A percentile compares a stretch with the other conserved stretches of the same genome.
phyloP scores from a whole-genome alignment of 2,113 vertebrate species.

The Chrysemys picta region DNA sequence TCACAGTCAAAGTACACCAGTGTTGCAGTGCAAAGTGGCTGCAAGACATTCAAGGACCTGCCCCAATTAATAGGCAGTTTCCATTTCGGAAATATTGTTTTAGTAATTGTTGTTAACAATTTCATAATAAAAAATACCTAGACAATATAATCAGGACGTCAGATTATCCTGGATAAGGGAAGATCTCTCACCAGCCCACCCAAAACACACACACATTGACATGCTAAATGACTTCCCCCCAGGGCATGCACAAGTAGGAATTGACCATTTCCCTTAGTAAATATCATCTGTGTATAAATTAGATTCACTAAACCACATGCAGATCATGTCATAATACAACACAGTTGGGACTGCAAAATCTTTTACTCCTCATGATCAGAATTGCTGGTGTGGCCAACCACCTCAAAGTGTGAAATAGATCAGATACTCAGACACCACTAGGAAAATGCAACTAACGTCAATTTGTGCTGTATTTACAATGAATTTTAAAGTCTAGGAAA shows the following conservation, averaged over 20 bases:
- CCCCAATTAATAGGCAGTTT: accelerated
- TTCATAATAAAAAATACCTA: not conserved
- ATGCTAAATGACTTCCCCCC: not conserved
- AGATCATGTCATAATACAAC: not conserved
- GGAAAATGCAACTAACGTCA: not conserved
- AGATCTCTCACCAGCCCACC: not conserved
- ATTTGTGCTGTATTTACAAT: not conserved
- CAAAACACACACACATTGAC: accelerated
- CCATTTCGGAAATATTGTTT: not conserved
- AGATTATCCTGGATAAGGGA: not conserved
- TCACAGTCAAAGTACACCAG: not conserved
- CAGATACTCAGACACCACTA: not conserved
- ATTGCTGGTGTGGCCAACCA: not conserved
- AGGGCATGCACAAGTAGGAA: accelerated
- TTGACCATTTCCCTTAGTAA: not conserved
- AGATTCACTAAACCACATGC: not conserved
- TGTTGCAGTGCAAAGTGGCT: accelerated
- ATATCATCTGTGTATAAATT: not conserved
- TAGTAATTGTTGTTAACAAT: not conserved
- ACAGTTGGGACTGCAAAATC: not conserved
- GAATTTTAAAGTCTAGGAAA: constrained; percentile 14
- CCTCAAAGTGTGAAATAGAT: not conserved
- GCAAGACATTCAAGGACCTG: accelerated
- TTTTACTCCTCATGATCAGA: not conserved
- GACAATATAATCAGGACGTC: accelerated